Base-by-base conservation (phyloP, 2,113 vertebrate species). In the Brevimyrus niger region DNA sequence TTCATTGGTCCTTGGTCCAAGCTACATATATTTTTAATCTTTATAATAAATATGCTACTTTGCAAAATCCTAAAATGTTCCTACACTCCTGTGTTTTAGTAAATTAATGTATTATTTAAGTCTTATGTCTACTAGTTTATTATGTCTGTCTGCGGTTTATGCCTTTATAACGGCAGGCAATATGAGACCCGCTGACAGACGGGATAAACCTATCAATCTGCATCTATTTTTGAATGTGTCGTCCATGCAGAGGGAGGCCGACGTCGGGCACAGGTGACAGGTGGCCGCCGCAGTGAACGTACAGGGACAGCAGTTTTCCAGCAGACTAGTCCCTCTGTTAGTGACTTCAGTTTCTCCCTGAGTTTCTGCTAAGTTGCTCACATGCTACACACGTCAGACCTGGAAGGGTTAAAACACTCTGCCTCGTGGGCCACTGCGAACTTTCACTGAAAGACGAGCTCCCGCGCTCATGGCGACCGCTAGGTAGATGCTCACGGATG, bases 401-500 rank as follows among this genome's bases (percentile, higher is more conserved):
- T 42, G 87, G 87, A 88, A 11, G 13, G 55, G 35, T 44, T 61
- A 46, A 80, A 42, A 27, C 21, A 27, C 15, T 65, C 19, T 47
- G 13, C 31, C 38, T 10, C 13, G 21, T 10, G 42, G 19, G 27
- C 35, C 87, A 21, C 9, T 21, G 53, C 9, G 17, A 46, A 4
- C 13, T 13, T 38, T 61, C 51, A 61, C 42, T 65, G 87, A 88
- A 88, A 65, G 87, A 65, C 5, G 87, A 88, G 87, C 42, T 65
- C 23, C 55, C 2, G 55, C 23, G 31, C 3, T 42, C 55, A 88
- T 88, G 87, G 38, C 35, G 47, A 61, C 53, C 21, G 23, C 35
- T 21, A 88, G 55, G 38, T 46, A 44, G 55, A 88, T 21, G 23
- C 55, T 13, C 82, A 47, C 55, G 46, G 53, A 38, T 65, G 73